Conservation (phyloP, 2,797 vertebrate species). For the Characodon lateralis region DNA sequence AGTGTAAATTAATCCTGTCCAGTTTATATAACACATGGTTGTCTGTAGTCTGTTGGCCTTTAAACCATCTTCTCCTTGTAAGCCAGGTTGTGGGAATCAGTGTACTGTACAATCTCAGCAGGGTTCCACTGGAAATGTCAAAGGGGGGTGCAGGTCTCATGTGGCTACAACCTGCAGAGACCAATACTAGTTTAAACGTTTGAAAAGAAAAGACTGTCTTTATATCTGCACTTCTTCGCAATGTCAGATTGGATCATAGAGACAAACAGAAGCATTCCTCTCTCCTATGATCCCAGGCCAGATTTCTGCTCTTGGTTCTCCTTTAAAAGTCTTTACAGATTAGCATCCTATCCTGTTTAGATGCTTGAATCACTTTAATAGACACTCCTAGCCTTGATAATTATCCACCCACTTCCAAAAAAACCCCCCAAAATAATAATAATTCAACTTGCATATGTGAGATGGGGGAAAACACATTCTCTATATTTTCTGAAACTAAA, state of each 20-base stretch:
- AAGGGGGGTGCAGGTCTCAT: conserved; percentile 1
- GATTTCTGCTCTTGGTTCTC: not conserved
- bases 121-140: not conserved
- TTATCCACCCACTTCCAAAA: not conserved
- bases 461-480: not conserved
- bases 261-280: not conserved
- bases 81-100: conserved; percentile 24
- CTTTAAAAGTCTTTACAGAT: not conserved
- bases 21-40: conserved; percentile 40
- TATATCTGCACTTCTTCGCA: conserved; percentile 20
- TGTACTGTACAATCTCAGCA: conserved; percentile 12
- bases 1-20: conserved; percentile 38
- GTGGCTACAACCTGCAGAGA: not conserved
- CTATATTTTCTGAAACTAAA: not conserved
- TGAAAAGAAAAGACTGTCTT: not conserved
- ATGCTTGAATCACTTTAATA: not conserved
- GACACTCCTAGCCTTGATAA: not conserved
- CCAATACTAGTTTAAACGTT: not conserved
- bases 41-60: conserved; percentile 42
- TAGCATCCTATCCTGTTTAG: not conserved
- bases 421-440: too few relatives aligned
- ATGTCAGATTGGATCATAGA: conserved; percentile 1
- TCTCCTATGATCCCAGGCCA: not conserved
- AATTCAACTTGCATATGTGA: not conserved
- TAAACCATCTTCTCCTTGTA: conserved; percentile 20